Evolutionary conservation across 23 tunicate species (phyloP), one percentile per base, ranked within the genome.

Genomic region (Botrylloides violaceus): DNA sequence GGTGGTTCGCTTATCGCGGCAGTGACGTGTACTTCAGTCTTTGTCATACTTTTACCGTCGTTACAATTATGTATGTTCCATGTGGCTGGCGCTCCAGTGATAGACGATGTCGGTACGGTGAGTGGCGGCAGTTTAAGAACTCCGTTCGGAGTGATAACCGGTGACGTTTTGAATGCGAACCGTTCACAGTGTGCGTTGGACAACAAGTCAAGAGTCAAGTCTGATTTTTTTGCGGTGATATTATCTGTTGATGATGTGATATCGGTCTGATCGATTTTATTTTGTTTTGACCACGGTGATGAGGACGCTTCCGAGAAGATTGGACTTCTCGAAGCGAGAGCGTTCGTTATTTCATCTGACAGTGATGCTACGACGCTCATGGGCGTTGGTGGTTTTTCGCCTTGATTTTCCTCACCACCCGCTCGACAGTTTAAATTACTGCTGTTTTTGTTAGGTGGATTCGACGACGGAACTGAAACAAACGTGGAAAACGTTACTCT

Each of bases 271-370:
- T n/a, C n/a, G n/a, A n/a, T n/a, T n/a, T n/a, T n/a, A 43, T 43
- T 30, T 72, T 72, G 80, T 87, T 87, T 87, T 80, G 95, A 87
- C 95, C 85, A 66, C 85, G 95, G 95, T 87, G 95, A 82, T 81
- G 95, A 59, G 49, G 80, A 61, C 59, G 80, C 71, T 26, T 77
- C 60, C 24, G 60, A 47, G 27, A 2, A 18, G 30, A 35, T 24
- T 36, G 61, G 5, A 12, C 48, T 47, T 65, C 27, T 63, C 32
- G 64, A 53, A 23, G 53, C 81, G 33, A 47, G 81, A 47, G 73
- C 58, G 60, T 65, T 37, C 61, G 73, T 18, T 2, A 35, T 29
- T 22, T 26, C 74, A 34, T 59, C 59, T 72, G 78, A 61, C 21
- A 39, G 38, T 15, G 59, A 32, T 66, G 80, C 0, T n/a, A 39